Evolutionary conservation across 2,797 vertebrate species (phyloP).

Genomic region (Buceros bicornis): DNA sequence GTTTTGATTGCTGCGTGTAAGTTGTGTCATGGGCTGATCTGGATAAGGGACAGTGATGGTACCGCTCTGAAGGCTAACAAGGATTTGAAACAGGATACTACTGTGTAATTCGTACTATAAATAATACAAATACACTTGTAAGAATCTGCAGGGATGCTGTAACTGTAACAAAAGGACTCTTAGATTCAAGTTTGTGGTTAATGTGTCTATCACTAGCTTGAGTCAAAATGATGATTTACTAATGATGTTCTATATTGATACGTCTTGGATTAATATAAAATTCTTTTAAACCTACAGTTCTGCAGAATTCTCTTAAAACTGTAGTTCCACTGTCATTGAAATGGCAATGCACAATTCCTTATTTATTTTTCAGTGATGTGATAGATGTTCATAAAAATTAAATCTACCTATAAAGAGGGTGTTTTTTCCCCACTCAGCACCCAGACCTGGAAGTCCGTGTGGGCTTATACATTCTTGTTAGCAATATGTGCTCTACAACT

Average conservation of each 20-base stretch:
- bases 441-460: not conserved
- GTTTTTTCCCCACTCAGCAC: not conserved
- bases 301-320: not conserved
- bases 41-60: not conserved
- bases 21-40: not conserved
- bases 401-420: not conserved
- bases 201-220: not conserved
- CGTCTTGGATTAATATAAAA: not conserved
- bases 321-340: not conserved
- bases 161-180: not conserved
- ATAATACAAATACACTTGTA: not conserved
- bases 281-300: not conserved
- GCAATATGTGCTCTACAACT: not conserved
- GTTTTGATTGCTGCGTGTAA: not conserved
- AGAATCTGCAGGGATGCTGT: not conserved
- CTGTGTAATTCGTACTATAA: not conserved
- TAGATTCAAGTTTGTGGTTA: not conserved
- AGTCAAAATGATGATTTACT: not conserved
- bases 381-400: not conserved
- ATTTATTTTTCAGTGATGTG: not conserved
- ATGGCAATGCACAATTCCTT: not conserved
- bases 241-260: not conserved
- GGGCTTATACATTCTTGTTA: not conserved
- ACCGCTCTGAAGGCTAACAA: not conserved
- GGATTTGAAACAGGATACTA: not conserved